Percentiles rank a stretch among this genome's conserved stretches.
Evolutionary conservation across 2,113 vertebrate species (phyloP).

Genomic region (Sebastes fasciatus): DNA sequence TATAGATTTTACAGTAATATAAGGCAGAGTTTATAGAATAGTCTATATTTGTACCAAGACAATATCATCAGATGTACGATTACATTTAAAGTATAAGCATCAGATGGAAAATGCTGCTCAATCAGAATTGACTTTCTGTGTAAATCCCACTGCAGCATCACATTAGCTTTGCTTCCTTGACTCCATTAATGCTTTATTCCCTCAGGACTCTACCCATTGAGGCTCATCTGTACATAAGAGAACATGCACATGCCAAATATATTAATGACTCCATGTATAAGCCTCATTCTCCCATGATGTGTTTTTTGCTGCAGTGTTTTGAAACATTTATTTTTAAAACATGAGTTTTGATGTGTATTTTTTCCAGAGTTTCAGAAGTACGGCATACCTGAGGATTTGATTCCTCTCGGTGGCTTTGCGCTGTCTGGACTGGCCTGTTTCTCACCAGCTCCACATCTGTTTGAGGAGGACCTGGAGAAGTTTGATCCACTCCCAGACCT

Average conservation of each 20-base stretch:
- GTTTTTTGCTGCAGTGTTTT: neutral
- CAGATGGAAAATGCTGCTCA: too few relatives aligned
- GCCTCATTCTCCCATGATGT: neutral
- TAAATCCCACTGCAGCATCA: neutral
- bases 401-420: conserved; percentile 59
- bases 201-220: neutral
- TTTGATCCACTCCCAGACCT: conserved; percentile 33
- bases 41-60: neutral
- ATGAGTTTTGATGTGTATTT: neutral
- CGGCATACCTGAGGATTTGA: conserved; percentile 66
- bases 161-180: neutral
- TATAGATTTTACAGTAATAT: neutral
- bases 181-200: neutral
- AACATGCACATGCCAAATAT: neutral
- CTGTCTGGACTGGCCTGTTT: conserved; percentile 68
- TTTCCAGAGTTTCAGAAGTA: conserved; percentile 72
- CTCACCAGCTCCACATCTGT: conserved; percentile 5
- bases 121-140: neutral
- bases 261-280: neutral
- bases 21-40: neutral
- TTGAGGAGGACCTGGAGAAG: conserved; percentile 36
- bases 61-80: neutral
- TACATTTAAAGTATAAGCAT: neutral
- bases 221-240: neutral
- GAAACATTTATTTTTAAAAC: neutral